phyloP scores from a whole-genome alignment of 1,140 invertebrate genomes.

The Pissodes strobi region DNA sequence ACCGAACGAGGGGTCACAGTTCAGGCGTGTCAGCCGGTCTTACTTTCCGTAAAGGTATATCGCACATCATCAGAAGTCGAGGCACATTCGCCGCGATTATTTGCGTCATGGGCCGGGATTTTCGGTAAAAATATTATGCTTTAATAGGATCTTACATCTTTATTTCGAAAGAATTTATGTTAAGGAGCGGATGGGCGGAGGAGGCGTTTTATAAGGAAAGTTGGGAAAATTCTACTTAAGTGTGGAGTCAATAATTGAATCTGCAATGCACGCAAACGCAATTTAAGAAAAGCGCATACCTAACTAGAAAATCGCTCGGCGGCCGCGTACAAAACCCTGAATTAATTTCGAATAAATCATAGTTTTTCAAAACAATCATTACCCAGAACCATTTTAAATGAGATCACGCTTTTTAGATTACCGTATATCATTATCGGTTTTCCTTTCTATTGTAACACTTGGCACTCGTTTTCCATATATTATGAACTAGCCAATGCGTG shows the following conservation, averaged over 20 bases:
- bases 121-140: constrained; percentile 22
- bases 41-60: constrained; percentile 34
- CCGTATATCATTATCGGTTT: constrained; percentile 30
- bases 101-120: constrained; percentile 14
- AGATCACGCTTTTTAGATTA: constrained; percentile 31
- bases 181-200: constrained; percentile 8
- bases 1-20: constrained; percentile 30
- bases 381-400: constrained; percentile 23
- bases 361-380: constrained; percentile 9
- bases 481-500: constrained; percentile 10
- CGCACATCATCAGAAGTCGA: constrained; percentile 32
- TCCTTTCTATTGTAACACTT: constrained; percentile 27
- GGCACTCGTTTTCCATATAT: constrained; percentile 26
- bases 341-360: constrained; percentile 28
- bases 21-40: constrained; percentile 26
- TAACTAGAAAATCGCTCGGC: too few relatives aligned
- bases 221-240: too few relatives aligned
- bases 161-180: constrained; percentile 15
- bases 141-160: constrained; percentile 28
- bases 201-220: too few relatives aligned
- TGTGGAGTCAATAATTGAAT: too few relatives aligned
- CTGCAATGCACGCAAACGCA: too few relatives aligned
- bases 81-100: constrained; percentile 22
- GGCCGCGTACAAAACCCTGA: background rate
- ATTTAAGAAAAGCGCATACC: too few relatives aligned